Conservation (phyloP, 2,797 vertebrate species). For the Falco biarmicus region DNA sequence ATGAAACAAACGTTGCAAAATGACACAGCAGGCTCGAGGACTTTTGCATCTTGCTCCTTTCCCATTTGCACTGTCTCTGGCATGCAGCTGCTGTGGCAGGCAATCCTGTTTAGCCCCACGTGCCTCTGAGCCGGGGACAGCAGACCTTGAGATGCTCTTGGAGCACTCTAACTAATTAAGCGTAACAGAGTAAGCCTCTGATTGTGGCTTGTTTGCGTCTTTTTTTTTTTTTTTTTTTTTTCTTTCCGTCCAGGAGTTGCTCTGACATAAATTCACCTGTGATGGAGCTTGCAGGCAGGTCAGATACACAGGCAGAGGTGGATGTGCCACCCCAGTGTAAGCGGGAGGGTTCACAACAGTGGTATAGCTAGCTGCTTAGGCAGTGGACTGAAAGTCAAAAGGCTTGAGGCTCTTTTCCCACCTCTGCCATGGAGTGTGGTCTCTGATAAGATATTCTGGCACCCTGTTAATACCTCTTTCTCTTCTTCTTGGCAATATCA, state of each 20-base stretch:
- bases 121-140: neutral
- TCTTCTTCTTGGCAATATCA: neutral
- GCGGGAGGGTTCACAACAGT: neutral
- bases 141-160: neutral
- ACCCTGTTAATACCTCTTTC: neutral
- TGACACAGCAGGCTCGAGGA: neutral
- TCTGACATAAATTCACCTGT: neutral
- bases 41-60: neutral
- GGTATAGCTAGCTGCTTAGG: neutral
- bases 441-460: neutral
- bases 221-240: too few relatives aligned
- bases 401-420: neutral
- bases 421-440: neutral
- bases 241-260: neutral
- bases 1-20: neutral
- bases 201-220: neutral
- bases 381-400: neutral
- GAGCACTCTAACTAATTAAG: neutral
- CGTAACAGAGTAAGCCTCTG: neutral
- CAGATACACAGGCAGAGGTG: neutral
- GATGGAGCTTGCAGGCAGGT: neutral
- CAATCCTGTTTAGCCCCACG: accelerated
- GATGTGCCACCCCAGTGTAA: neutral
- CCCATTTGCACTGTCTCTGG: neutral
- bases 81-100: accelerated